These are phyloP conservation scores for Notothenia rossii DNA, from an alignment of 2,113 vertebrate species.

Conservation along the genomic window DNA sequence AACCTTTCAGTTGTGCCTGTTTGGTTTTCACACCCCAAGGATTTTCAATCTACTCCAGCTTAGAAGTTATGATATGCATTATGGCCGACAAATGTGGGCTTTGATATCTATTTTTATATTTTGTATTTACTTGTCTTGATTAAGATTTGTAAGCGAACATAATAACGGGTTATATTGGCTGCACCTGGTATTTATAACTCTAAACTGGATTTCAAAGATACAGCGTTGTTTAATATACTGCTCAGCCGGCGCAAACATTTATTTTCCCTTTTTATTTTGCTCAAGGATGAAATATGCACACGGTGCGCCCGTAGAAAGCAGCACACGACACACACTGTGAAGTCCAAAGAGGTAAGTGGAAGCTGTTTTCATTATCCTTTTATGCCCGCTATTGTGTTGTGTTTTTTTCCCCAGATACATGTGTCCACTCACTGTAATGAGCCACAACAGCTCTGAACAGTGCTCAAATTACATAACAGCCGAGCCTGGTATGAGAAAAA, in stretches of 20 bases:
- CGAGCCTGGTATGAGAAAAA: not conserved
- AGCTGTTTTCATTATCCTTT: slow-evolving; percentile 56
- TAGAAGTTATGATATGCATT: slow-evolving; percentile 82
- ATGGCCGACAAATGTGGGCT: slow-evolving; percentile 67
- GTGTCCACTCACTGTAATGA: slow-evolving; percentile 45
- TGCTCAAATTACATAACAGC: slow-evolving; percentile 31
- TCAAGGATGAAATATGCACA: slow-evolving; percentile 83
- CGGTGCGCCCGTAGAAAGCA: slow-evolving; percentile 73
- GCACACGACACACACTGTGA: slow-evolving; percentile 69
- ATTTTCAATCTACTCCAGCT: slow-evolving; percentile 82
- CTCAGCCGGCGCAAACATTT: slow-evolving; percentile 20
- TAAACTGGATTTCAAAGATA: slow-evolving; percentile 3
- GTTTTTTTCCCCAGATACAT: slow-evolving; percentile 29
- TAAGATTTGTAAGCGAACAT: slow-evolving; percentile 61
- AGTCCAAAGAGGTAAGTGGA: slow-evolving; percentile 82
- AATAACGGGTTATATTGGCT: not conserved
- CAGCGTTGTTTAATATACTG: slow-evolving; percentile 2
- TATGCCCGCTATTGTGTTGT: slow-evolving; percentile 65
- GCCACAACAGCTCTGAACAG: slow-evolving; percentile 21
- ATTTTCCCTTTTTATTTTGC: slow-evolving; percentile 27
- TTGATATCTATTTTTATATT: slow-evolving; percentile 39
- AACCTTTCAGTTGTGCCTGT: slow-evolving; percentile 78
- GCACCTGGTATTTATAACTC: slow-evolving; percentile 9
- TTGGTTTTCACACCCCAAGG: slow-evolving; percentile 82
- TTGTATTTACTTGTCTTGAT: slow-evolving; percentile 71